A percentile compares a stretch with the other conserved stretches of the same genome.
Conservation (phyloP, 2,888 invertebrate species). For the Thelaira solivaga region DNA sequence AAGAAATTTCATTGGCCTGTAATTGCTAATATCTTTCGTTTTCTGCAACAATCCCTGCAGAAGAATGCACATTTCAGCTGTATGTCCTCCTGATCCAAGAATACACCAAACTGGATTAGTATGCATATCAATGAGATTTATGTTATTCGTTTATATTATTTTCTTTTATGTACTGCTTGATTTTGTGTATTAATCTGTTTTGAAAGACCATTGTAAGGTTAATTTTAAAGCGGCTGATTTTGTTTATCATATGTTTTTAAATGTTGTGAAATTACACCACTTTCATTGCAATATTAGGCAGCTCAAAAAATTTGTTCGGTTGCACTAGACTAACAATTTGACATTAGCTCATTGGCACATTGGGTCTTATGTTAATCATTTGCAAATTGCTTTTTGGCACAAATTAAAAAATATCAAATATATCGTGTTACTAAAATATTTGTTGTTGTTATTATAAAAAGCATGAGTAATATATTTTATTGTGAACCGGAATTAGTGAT, state of each 20-base stretch:
- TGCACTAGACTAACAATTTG: too few relatives aligned
- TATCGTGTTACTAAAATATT: too few relatives aligned
- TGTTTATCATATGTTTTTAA: neutral
- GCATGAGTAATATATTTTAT: constrained; percentile 70
- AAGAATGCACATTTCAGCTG: constrained; percentile 93
- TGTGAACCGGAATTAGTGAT: constrained; percentile 71
- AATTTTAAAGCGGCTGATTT: neutral
- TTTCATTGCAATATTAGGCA: neutral
- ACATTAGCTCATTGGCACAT: too few relatives aligned
- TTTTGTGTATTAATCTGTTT: too few relatives aligned
- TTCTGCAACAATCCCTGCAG: constrained; percentile 79
- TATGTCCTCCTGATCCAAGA: constrained; percentile 82
- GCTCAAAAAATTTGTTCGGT: too few relatives aligned
- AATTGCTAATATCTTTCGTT: constrained; percentile 39
- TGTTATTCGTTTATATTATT: neutral
- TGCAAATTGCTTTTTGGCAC: too few relatives aligned
- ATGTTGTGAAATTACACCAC: neutral
- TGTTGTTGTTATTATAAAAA: constrained; percentile 39
- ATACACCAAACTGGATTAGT: constrained; percentile 70
- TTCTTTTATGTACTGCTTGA: too few relatives aligned
- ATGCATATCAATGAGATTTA: constrained; percentile 28
- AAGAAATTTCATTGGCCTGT: constrained; percentile 79
- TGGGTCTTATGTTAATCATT: too few relatives aligned
- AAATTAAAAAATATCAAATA: neutral
- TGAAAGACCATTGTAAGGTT: constrained; percentile 4